These are phyloP conservation scores for Heterochromis multidens DNA, from an alignment of 2,113 vertebrate genomes.

Conservation along the genomic window DNA sequence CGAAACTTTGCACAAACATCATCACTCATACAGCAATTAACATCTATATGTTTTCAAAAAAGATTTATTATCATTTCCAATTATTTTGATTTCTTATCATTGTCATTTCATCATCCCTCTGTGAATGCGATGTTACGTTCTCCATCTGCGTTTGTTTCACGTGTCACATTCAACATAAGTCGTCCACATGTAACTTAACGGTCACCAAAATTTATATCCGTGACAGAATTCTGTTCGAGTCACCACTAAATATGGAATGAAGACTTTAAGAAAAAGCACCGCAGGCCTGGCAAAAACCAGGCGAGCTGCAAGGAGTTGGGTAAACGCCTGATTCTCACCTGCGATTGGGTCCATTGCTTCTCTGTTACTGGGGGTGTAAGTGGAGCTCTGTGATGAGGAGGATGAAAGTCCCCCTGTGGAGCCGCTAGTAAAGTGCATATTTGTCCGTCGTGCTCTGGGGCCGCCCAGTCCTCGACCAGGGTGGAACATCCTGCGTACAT, in stretches of 20 bases:
- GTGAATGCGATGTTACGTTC: neutral
- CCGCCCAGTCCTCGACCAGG: conserved; percentile 94
- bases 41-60: too few relatives aligned
- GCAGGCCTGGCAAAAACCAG: too few relatives aligned
- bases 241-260: neutral
- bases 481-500: conserved; percentile 99
- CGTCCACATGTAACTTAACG: neutral
- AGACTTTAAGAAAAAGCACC: too few relatives aligned
- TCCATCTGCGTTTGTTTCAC: neutral
- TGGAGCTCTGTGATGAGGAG: conserved; percentile 94
- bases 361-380: conserved; percentile 98
- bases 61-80: too few relatives aligned
- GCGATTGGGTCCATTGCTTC: conserved; percentile 99
- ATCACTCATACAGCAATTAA: too few relatives aligned
- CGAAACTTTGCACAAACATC: neutral
- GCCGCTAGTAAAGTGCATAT: conserved; percentile 99
- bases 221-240: neutral
- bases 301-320: neutral
- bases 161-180: neutral
- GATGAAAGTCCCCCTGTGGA: conserved; percentile 91
- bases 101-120: neutral
- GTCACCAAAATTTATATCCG: neutral
- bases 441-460: conserved; percentile 94
- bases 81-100: neutral
- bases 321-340: conserved; percentile 76